Evolutionary conservation across 2,797 vertebrate species (phyloP).

Genomic region (Phalanger gymnotis): DNA sequence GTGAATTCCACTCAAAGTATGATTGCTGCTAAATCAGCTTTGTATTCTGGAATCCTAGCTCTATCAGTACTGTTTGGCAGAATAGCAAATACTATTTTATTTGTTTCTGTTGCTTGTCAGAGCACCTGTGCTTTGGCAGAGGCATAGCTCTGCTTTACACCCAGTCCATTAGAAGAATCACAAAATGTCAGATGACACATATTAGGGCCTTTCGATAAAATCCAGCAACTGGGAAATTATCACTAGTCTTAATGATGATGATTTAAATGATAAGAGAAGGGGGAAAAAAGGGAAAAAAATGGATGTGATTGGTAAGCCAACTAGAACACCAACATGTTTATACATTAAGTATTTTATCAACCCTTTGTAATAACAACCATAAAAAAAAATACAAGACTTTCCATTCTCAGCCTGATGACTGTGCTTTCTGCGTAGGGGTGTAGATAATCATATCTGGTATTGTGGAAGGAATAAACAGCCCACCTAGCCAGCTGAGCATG

Average conservation of each 20-base stretch:
- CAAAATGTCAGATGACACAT: background rate
- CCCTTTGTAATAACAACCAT: background rate
- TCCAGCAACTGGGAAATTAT: slow-evolving; percentile 18
- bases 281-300: background rate
- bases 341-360: slow-evolving; percentile 33
- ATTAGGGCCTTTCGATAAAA: slow-evolving; percentile 49
- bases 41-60: slow-evolving; percentile 62
- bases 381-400: background rate
- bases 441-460: background rate
- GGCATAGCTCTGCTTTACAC: slow-evolving; percentile 47
- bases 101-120: slow-evolving; percentile 68
- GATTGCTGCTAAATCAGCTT: slow-evolving; percentile 72
- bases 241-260: background rate
- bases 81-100: slow-evolving; percentile 51
- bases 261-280: slow-evolving; percentile 45
- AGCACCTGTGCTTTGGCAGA: slow-evolving; percentile 64
- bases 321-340: slow-evolving; percentile 32
- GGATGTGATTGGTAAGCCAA: background rate
- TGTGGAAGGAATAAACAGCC: background rate
- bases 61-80: slow-evolving; percentile 64
- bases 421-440: background rate
- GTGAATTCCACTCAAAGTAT: slow-evolving; percentile 75
- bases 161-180: background rate
- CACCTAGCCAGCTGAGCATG: background rate
- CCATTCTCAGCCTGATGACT: background rate